Percentiles rank a stretch among this genome's conserved stretches.
Evolutionary conservation across 2,797 vertebrate genomes (phyloP).

Genomic region (Manis pentadactyla): DNA sequence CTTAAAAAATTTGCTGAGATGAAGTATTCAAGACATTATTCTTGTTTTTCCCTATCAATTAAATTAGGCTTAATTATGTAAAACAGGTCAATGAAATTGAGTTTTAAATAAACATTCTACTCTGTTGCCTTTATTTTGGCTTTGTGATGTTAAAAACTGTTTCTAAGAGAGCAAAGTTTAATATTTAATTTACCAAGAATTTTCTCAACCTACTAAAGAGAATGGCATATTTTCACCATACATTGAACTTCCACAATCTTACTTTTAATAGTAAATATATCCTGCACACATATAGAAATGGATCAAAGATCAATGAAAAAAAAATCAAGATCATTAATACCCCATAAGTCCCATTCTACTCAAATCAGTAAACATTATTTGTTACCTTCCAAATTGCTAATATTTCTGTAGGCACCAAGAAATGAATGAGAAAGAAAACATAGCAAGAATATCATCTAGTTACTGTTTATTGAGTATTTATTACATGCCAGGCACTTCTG

Average conservation of each 20-base stretch:
- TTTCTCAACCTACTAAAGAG: neutral
- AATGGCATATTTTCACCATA: neutral
- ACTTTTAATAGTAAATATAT: neutral
- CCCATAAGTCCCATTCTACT: neutral
- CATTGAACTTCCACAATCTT: neutral
- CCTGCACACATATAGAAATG: neutral
- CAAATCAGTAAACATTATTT: neutral
- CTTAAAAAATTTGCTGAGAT: neutral
- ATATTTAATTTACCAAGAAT: conserved; percentile 1
- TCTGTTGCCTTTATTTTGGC: neutral
- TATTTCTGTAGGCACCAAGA: neutral
- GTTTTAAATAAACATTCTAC: neutral
- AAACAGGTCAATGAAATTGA: neutral
- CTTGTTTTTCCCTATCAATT: neutral
- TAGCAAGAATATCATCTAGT: neutral
- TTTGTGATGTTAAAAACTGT: neutral
- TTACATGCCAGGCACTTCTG: neutral
- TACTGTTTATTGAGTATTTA: neutral
- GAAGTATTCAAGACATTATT: neutral
- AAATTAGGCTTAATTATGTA: neutral
- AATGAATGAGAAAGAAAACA: neutral
- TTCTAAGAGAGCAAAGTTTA: neutral
- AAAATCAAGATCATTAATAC: neutral
- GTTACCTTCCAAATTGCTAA: neutral
- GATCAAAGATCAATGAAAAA: neutral